Conservation (phyloP, 2,113 vertebrate genomes). For the Heloderma charlesbogerti region DNA sequence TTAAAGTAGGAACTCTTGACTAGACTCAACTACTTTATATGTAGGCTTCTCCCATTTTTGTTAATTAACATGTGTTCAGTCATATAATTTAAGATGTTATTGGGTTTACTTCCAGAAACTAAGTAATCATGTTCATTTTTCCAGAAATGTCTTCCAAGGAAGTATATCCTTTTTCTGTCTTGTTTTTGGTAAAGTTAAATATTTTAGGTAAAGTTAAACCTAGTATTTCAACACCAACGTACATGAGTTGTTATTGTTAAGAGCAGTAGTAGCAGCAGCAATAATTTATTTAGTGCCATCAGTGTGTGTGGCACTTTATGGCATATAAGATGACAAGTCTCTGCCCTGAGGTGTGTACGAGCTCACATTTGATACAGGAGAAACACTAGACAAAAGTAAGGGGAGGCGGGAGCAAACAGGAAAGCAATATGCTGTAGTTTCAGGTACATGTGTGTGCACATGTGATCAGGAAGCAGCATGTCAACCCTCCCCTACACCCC, state of each 20-base stretch:
- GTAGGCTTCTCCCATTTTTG: background rate
- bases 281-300: too few species aligned
- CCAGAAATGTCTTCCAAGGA: background rate
- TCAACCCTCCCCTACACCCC: too few species aligned
- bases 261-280: too few species aligned
- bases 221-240: constrained; percentile 8
- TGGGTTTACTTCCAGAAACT: background rate
- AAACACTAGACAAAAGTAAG: too few species aligned
- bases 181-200: background rate
- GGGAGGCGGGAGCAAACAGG: too few species aligned
- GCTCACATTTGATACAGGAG: too few species aligned
- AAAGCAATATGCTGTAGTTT: background rate
- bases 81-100: background rate
- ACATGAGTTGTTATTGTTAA: background rate
- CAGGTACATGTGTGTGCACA: background rate
- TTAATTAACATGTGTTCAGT: background rate
- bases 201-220: background rate
- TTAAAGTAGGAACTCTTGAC: background rate
- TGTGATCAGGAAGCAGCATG: too few species aligned
- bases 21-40: background rate
- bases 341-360: too few species aligned
- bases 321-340: too few species aligned
- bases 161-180: background rate
- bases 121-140: background rate
- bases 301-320: too few species aligned